These are phyloP conservation scores for Serinus canaria DNA, from an alignment of 2,113 vertebrate genomes.

Conservation along the genomic window DNA sequence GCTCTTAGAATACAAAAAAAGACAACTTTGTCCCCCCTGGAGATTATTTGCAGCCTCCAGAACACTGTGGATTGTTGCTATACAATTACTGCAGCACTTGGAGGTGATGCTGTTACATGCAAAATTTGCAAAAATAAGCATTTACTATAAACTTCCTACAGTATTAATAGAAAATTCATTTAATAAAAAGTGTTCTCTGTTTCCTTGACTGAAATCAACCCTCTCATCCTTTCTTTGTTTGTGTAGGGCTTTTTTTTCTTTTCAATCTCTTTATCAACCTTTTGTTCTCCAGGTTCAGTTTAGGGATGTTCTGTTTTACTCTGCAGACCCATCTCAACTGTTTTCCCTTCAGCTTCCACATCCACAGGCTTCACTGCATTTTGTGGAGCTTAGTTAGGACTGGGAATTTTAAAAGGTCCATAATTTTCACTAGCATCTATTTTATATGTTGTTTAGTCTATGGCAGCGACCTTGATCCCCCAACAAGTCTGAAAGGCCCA, in stretches of 20 bases:
- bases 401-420: neutral
- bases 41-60: slow-evolving; percentile 1
- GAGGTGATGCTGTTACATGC: neutral
- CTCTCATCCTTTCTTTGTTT: neutral
- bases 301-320: neutral
- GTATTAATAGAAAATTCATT: neutral
- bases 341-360: neutral
- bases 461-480: neutral
- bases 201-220: neutral
- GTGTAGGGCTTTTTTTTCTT: neutral
- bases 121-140: neutral
- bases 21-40: neutral
- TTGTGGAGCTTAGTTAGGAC: neutral
- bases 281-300: neutral
- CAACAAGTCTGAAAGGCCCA: neutral
- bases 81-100: slow-evolving; percentile 11
- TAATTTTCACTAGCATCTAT: neutral
- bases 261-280: neutral
- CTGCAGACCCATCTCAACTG: neutral
- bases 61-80: neutral
- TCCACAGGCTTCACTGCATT: neutral
- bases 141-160: neutral
- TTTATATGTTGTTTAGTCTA: neutral
- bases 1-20: neutral
- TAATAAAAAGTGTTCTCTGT: neutral